These are phyloP conservation scores for Spicauda simplicius DNA, from an alignment of 2,888 invertebrate genomes.

Conservation along the genomic window DNA sequence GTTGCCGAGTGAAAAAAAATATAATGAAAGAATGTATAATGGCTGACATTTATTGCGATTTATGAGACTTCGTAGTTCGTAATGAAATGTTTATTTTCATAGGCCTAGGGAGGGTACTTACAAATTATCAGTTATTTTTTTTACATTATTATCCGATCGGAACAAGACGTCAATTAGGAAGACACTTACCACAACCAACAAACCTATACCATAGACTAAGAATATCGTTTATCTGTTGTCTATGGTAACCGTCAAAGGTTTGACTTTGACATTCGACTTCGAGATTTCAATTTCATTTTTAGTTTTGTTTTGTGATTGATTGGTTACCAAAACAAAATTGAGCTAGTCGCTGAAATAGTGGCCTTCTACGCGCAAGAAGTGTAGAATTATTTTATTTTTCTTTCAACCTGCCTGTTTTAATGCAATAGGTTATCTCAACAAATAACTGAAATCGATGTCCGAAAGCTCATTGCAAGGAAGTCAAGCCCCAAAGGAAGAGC, in stretches of 20 bases:
- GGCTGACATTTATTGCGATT: too few species aligned
- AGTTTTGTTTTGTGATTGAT: conserved; percentile 6
- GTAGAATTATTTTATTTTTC: conserved; percentile 2
- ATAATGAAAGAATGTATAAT: too few species aligned
- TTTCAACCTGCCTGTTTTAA: neutral
- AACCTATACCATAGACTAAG: too few species aligned
- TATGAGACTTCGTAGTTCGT: too few species aligned
- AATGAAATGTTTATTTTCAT: too few species aligned
- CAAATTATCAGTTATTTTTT: too few species aligned
- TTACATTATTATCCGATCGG: too few species aligned
- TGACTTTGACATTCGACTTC: conserved; percentile 7
- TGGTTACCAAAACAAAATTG: neutral
- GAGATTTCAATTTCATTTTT: conserved; percentile 2
- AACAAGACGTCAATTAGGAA: too few species aligned
- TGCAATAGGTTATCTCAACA: conserved; percentile 42
- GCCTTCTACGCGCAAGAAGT: neutral
- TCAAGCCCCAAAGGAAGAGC: conserved; percentile 64
- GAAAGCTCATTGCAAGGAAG: conserved; percentile 61
- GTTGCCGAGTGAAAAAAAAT: too few species aligned
- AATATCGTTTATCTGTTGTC: neutral
- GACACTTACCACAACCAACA: too few species aligned
- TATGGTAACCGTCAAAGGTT: neutral
- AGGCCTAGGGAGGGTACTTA: too few species aligned
- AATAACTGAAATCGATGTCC: conserved; percentile 72
- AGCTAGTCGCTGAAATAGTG: neutral